Evolutionary conservation across 2,113 vertebrate species (phyloP).

Genomic region (Collichthys lucidus): DNA sequence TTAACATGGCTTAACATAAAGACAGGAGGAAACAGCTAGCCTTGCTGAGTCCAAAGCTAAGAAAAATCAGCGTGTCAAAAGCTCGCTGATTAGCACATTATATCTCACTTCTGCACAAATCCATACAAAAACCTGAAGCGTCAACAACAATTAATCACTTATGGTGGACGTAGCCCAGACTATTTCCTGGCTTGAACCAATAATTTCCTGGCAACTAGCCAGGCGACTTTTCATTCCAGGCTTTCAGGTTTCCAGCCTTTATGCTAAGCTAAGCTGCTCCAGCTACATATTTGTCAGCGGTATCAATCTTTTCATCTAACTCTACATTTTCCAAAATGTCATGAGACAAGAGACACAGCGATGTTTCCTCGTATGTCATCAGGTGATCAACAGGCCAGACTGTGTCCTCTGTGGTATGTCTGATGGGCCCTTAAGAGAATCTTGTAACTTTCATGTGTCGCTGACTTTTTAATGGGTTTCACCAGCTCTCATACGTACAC

Average conservation of each 20-base stretch:
- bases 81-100: neutral
- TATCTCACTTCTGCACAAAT: neutral
- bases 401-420: neutral
- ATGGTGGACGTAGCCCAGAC: neutral
- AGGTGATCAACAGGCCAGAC: neutral
- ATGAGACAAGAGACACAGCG: neutral
- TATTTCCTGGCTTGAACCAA: neutral
- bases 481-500: neutral
- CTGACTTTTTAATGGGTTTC: conserved; percentile 3
- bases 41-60: neutral
- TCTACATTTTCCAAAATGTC: neutral
- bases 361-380: neutral
- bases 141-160: neutral
- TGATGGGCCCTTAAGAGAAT: neutral
- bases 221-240: neutral
- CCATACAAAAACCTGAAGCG: neutral
- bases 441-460: conserved; percentile 4
- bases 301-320: neutral
- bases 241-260: neutral
- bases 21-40: neutral
- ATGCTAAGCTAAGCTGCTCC: neutral
- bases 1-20: neutral
- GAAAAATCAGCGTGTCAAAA: neutral
- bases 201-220: neutral
- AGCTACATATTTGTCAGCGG: neutral